These are phyloP conservation scores for Naso thynnoides DNA, from an alignment of 2,797 vertebrate genomes.

Conservation along the genomic window DNA sequence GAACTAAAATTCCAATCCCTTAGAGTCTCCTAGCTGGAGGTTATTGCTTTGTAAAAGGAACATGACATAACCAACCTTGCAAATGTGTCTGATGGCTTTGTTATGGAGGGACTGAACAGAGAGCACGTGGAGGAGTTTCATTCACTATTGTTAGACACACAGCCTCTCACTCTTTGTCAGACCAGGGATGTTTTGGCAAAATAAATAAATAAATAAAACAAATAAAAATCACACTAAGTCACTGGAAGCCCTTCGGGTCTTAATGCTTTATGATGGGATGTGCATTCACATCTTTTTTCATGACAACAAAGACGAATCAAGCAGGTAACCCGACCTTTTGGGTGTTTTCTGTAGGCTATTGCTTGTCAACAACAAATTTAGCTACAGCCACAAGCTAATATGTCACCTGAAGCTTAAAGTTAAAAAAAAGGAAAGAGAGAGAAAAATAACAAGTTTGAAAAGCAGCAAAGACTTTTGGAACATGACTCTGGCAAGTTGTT, in stretches of 20 bases:
- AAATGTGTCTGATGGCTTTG: slow-evolving; percentile 82
- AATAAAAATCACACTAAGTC: slow-evolving; percentile 6
- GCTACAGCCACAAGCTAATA: slow-evolving; percentile 14
- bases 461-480: background rate
- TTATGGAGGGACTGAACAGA: slow-evolving; percentile 59
- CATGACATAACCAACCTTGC: slow-evolving; percentile 82
- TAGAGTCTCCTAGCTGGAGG: slow-evolving; percentile 73
- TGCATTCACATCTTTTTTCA: slow-evolving; percentile 35
- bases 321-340: slow-evolving; percentile 40
- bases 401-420: slow-evolving; percentile 34
- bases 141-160: slow-evolving; percentile 34
- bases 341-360: slow-evolving; percentile 34
- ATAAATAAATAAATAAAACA: background rate
- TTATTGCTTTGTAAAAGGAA: slow-evolving; percentile 80
- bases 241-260: slow-evolving; percentile 24
- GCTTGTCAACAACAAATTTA: slow-evolving; percentile 45
- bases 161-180: slow-evolving; percentile 46
- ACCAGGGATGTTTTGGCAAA: slow-evolving; percentile 22
- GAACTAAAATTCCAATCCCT: slow-evolving; percentile 77
- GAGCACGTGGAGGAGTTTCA: slow-evolving; percentile 52
- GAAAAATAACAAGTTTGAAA: too few relatives aligned
- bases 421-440: background rate
- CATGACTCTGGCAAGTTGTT: background rate
- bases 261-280: slow-evolving; percentile 46
- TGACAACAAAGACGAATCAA: slow-evolving; percentile 55